phyloP scores from a whole-genome alignment of 2,888 invertebrate species.

The Eudasyphora cyanicolor region DNA sequence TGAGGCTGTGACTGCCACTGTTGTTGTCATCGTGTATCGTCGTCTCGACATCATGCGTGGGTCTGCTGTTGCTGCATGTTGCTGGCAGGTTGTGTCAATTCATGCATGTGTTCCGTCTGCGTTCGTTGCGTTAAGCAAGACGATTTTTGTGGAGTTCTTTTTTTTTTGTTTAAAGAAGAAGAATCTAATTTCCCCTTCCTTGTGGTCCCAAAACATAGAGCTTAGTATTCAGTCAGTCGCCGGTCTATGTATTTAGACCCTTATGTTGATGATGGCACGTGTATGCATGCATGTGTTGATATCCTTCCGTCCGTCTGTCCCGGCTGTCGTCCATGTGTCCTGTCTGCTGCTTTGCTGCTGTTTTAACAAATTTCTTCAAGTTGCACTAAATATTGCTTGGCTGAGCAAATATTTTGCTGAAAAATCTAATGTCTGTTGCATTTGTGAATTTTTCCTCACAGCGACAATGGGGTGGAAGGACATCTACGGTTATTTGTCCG shows the following conservation, averaged over 20 bases:
- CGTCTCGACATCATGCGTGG: not conserved
- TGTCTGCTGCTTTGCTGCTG: not conserved
- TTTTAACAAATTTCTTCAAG: slow-evolving; percentile 8
- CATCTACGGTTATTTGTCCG: slow-evolving; percentile 2
- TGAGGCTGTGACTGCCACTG: not conserved
- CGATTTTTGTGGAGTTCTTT: slow-evolving; percentile 27
- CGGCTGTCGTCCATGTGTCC: not conserved
- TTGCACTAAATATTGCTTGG: slow-evolving; percentile 19
- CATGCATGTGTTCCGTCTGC: slow-evolving; percentile 18
- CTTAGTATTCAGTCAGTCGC: not conserved
- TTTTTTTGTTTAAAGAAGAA: not conserved
- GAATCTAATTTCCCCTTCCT: not conserved
- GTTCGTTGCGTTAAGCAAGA: not conserved
- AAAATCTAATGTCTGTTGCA: slow-evolving; percentile 11
- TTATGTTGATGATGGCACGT: not conserved
- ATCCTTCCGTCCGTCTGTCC: not conserved
- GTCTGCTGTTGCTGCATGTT: slow-evolving; percentile 27
- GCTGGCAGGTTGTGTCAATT: slow-evolving; percentile 48
- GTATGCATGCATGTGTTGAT: not conserved
- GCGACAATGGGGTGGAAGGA: not conserved
- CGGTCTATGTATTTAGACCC: not conserved
- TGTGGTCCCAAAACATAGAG: not conserved
- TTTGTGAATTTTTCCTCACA: not conserved
- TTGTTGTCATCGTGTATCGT: not conserved
- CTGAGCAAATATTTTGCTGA: not conserved